phyloP scores from a whole-genome alignment of 2,113 vertebrate species.

The Chauna torquata region DNA sequence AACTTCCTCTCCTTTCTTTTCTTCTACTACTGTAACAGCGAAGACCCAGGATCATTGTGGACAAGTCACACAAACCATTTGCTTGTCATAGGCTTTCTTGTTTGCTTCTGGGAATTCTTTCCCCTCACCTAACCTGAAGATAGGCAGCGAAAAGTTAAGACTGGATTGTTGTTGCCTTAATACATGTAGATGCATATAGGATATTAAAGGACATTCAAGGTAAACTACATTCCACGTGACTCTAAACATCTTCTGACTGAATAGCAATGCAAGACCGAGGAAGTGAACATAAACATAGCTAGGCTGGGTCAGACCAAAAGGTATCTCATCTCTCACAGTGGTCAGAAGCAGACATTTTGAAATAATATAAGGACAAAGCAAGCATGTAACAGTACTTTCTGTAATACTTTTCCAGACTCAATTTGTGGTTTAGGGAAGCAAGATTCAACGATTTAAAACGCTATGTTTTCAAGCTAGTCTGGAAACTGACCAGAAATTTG shows the following conservation, averaged over 20 bases:
- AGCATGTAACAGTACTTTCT: neutral
- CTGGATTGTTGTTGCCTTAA: neutral
- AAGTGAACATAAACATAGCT: neutral
- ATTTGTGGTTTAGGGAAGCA: neutral
- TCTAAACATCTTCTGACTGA: neutral
- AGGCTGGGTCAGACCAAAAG: neutral
- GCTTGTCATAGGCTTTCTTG: neutral
- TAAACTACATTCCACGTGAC: neutral
- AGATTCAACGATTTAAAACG: neutral
- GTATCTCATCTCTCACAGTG: neutral
- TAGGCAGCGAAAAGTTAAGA: neutral
- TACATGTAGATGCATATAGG: neutral
- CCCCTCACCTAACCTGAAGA: neutral
- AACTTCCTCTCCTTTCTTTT: neutral
- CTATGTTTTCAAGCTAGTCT: neutral
- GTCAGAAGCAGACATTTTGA: neutral
- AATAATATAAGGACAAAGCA: neutral
- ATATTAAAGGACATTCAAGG: neutral
- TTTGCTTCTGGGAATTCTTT: neutral
- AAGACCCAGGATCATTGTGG: neutral
- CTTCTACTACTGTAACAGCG: neutral
- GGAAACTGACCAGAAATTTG: neutral
- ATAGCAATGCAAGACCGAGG: neutral
- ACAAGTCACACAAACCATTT: neutral
- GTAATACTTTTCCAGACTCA: neutral